Base-by-base conservation (phyloP, 2,113 vertebrate species). In the Dicrurus megarhynchus region DNA sequence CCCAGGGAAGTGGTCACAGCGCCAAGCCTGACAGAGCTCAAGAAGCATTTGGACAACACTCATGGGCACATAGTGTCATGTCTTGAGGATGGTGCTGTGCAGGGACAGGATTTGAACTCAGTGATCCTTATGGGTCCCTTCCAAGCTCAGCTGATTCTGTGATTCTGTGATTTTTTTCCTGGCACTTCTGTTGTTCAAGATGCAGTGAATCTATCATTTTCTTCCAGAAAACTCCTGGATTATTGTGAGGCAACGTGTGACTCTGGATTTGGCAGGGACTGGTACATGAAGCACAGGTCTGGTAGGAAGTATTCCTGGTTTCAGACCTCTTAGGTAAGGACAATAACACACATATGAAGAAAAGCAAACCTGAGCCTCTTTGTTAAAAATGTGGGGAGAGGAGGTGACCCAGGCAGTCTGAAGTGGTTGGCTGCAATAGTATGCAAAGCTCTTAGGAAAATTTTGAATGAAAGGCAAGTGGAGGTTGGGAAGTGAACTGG, bases 181-280 rank as follows among this genome's bases (percentile, higher is more conserved):
- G 46, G 6, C 10, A 6, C 10, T 69, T 67, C 37, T 61, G 41
- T 63, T 73, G 10, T 64, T 79, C n/a, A 71, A 50, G 49, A 81
- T 52, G 41, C 12, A 64, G 22, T 0, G 1, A 74, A 13, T 63
- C 15, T 71, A 19, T 21, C 0, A 4, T 71, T 63, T 93, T 77
- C 87, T 82, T 65, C 6, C 32, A 52, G 79, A 84, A 74, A 87
- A 44, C 6, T 60, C 7, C 15, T 35, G n/a, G 16, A 19, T 95
- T 78, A 10, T 28, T 61, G 5, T 68, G 53, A 26, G 21, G 26
- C 13, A 59, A 75, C 39, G 8, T 18, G 5, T 63, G 30, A 35
- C 44, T 84, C 9, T 71, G 75, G 47, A 47, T 87, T 82, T 39
- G 46, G 41, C 47, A 84, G 44, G 30, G 19, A 68, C 19, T 70